Evolutionary conservation across 2,888 invertebrate species (phyloP), one percentile per base, ranked within the genome.

Genomic region (Diarsia brunnea): DNA sequence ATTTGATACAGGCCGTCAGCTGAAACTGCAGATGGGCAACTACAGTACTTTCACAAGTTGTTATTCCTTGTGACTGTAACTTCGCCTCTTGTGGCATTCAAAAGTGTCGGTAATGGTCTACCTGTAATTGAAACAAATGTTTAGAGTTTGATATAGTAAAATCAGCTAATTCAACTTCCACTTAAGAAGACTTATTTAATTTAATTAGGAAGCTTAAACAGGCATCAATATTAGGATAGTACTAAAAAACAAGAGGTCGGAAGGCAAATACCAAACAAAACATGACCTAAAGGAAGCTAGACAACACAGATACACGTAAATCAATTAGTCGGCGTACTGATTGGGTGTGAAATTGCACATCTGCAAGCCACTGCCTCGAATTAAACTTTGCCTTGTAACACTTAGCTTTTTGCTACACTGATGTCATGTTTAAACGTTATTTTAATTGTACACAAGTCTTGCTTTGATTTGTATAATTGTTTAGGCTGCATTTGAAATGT

Each of bases 301-400:
- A 47, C 19, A 68, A 77, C 4, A 38, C 21, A 24, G 31, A 21
- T 31, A 47, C 27, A 47, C 21, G 43, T 65, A n/a, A 78, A 69
- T 79, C 64, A 84, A 84, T 80, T 68, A 79, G 53, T 65, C 27
- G n/a, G 4, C 38, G 45, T 21, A 12, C 27, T 53, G 81, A 69
- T 81, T 80, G 58, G 14, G 47, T 74, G 47, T 69, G 47, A 73
- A 69, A 81, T 69, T 84, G 65, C 43, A 69, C 69, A 64, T 84
- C 58, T 60, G 21, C 21, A 47, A 69, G n/a, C 43, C 10, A 45
- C 66, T 53, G 65, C 75, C 81, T 73, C 84, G 75, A 84, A 81
- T 68, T 64, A 53, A 60, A 67, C 19, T 63, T 70, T 49, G 43
- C 85, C 75, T 81, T 81, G 81, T 81, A 84, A 81, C 58, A 58